These are phyloP conservation scores for Sebastiscus albofasciatus DNA, from an alignment of 2,797 vertebrate genomes.

Conservation along the genomic window DNA sequence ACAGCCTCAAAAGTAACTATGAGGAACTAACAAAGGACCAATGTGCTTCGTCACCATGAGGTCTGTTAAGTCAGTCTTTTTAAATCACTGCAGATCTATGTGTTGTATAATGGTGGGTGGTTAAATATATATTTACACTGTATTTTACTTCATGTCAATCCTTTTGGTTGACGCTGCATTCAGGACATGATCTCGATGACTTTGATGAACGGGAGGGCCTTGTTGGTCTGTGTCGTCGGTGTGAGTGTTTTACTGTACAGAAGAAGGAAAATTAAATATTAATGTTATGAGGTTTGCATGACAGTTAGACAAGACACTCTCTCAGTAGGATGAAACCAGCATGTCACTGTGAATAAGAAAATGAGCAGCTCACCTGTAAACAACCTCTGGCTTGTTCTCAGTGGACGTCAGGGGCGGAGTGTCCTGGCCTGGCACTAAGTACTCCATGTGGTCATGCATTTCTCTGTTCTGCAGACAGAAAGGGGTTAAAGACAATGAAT, in stretches of 20 bases:
- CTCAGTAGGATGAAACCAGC: background rate
- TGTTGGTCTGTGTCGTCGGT: constrained; percentile 74
- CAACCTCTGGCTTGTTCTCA: constrained; percentile 75
- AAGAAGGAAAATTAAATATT: background rate
- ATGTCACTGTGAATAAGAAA: background rate
- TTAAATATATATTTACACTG: constrained; percentile 58
- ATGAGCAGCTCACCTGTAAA: constrained; percentile 83
- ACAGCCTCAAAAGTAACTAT: constrained; percentile 12
- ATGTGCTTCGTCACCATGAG: constrained; percentile 42
- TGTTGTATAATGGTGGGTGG: constrained; percentile 1
- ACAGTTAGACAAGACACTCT: background rate
- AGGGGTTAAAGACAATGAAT: background rate
- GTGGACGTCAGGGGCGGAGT: constrained; percentile 25
- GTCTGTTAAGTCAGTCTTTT: constrained; percentile 5
- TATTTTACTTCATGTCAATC: background rate
- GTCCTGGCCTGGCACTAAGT: constrained; percentile 76
- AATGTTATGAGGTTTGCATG: background rate
- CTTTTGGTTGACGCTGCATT: constrained; percentile 20
- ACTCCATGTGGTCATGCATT: constrained; percentile 92
- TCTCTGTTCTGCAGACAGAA: constrained; percentile 86
- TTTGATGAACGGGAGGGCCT: constrained; percentile 91
- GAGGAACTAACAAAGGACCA: constrained; percentile 20
- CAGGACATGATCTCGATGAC: constrained; percentile 89
- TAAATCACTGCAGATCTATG: constrained; percentile 7
- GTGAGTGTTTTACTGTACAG: constrained; percentile 82